Evolutionary conservation across 2,888 invertebrate genomes (phyloP), one percentile per base, ranked within the genome.

Genomic region (Synanthedon myopaeformis): DNA sequence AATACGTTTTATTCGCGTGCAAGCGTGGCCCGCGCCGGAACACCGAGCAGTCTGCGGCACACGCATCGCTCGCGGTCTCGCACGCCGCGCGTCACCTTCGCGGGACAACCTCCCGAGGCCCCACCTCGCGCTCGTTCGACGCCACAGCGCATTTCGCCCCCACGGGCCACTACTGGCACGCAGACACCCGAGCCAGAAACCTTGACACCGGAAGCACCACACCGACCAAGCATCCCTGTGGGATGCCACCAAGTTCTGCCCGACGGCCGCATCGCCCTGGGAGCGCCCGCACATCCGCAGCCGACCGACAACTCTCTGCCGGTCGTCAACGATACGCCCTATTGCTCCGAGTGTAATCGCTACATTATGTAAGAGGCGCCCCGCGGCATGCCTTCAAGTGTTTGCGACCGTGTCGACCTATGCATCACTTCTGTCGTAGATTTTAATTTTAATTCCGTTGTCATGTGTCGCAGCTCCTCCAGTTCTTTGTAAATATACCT

Each of bases 341-440:
- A 89, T 80, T 96, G 97, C 90, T 91, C 92, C 74, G 94, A 93
- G 74, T 97, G 96, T 89, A 94, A 94, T 86, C 91, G 93, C 82
- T 90, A 93, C 75, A 95, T 96, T 82, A 93, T 94, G 96, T 96
- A 92, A 94, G 93, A 92, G 89, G 83, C 82, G 75, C 67, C 72
- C 68, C 69, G 66, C 69, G 70, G 78, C 75, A 79, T 85, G 85
- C 76, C 81, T 78, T 79, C 76, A 76, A 80, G 81, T 82, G 81
- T 84, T 84, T 86, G 86, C 86, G 79, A 82, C 85, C 86, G 86
- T 86, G 86, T 84, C 86, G 83, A 81, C 76, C 77, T 85, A 77
- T 84, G 83, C 76, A 71, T 68, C 80, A 76, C 74, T 68, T 70
- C 63, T 76, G 71, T 72, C 67, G 70, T 73, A 74, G 74, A 71